Conservation (phyloP, 2,797 vertebrate genomes). For the Phyllotis vaccarum region DNA sequence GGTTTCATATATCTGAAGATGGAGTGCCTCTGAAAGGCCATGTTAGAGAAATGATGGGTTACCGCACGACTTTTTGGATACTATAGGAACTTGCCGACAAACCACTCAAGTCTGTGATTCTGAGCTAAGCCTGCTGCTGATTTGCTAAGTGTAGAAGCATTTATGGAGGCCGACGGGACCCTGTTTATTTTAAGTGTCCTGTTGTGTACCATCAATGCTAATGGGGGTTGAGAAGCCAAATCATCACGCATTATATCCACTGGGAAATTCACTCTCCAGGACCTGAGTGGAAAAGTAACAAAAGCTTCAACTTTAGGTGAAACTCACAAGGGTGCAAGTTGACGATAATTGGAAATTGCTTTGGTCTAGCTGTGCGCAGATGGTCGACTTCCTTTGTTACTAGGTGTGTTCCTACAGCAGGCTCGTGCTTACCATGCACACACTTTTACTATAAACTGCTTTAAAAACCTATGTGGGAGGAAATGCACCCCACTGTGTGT, state of each 20-base stretch:
- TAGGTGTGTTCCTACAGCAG: constrained; percentile 6
- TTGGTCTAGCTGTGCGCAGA: constrained; percentile 3
- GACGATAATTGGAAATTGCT: constrained; percentile 60
- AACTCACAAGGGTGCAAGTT: constrained; percentile 9
- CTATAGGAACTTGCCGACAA: neutral
- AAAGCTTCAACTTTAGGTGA: constrained; percentile 57
- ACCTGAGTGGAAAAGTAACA: constrained; percentile 65
- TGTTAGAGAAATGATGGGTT: neutral
- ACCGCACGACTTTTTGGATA: neutral
- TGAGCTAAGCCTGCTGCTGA: constrained; percentile 50
- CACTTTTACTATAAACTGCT: neutral
- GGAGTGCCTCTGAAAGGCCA: neutral
- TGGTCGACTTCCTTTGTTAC: constrained; percentile 10
- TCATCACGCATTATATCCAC: constrained; percentile 56
- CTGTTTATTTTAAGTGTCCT: constrained; percentile 73
- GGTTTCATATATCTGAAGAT: neutral
- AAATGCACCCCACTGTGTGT: neutral
- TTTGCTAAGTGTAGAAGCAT: constrained; percentile 72
- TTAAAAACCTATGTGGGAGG: neutral
- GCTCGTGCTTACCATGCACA: neutral
- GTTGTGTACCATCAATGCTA: constrained; percentile 82
- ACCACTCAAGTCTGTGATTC: constrained; percentile 52
- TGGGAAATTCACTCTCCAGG: constrained; percentile 79
- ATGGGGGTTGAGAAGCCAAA: constrained; percentile 80
- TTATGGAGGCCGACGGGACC: constrained; percentile 77